Conservation (phyloP, 2,113 vertebrate genomes). For the Nematolebias whitei region DNA sequence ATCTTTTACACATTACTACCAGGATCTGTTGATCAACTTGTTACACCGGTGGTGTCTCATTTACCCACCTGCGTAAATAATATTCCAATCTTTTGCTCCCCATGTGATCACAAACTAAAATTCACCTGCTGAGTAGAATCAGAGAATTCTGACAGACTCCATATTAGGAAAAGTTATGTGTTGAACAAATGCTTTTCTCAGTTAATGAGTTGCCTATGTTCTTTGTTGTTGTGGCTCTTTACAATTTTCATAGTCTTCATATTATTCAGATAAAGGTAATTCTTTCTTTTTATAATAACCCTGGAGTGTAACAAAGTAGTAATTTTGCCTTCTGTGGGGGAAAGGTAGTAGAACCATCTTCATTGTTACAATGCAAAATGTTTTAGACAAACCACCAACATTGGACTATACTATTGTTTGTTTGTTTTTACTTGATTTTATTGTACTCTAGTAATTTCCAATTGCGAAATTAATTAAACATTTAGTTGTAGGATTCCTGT, state of each 20-base stretch:
- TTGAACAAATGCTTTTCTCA: not conserved
- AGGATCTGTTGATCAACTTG: not conserved
- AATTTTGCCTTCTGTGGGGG: not conserved
- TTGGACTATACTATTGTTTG: too few species aligned
- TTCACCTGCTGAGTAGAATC: not conserved
- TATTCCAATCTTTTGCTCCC: not conserved
- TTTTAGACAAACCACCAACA: too few species aligned
- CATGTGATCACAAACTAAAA: not conserved
- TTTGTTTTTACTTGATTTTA: too few species aligned
- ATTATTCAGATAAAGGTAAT: not conserved
- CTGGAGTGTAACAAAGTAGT: not conserved
- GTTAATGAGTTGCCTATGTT: not conserved
- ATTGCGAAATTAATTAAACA: too few species aligned
- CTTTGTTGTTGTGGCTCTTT: not conserved
- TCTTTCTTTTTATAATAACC: not conserved
- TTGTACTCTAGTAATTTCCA: too few species aligned
- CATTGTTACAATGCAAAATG: too few species aligned
- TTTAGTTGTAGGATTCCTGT: too few species aligned
- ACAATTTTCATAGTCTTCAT: not conserved
- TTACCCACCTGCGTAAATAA: not conserved
- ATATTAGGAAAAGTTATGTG: not conserved
- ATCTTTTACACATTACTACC: not conserved
- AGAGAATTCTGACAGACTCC: not conserved
- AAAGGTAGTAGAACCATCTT: not conserved
- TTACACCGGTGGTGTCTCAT: not conserved